phyloP scores from a whole-genome alignment of 1,140 invertebrate genomes.

The Grapholita molesta region DNA sequence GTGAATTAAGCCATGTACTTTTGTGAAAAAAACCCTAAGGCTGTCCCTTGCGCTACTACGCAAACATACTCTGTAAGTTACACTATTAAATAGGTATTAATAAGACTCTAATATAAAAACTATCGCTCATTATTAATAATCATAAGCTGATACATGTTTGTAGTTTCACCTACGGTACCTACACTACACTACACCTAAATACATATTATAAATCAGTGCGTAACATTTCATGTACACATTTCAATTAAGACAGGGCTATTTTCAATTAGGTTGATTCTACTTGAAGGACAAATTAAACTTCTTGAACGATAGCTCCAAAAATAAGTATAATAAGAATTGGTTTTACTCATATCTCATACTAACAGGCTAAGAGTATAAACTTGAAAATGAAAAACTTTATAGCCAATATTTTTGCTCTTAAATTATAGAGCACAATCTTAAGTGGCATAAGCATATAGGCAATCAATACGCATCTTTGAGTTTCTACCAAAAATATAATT shows the following conservation, averaged over 20 bases:
- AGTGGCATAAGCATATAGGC: no score
- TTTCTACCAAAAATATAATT: no score
- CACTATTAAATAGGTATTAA: slow-evolving; percentile 18
- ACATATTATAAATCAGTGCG: slow-evolving; percentile 52
- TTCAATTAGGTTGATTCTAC: background rate
- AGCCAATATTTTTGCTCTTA: no score
- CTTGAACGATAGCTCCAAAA: no score
- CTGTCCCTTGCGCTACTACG: background rate
- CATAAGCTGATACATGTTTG: slow-evolving; percentile 57
- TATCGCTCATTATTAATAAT: slow-evolving; percentile 55
- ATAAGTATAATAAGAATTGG: no score
- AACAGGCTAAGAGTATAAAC: no score
- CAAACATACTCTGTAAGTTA: background rate
- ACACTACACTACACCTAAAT: slow-evolving; percentile 55
- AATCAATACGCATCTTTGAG: no score
- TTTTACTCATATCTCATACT: no score
- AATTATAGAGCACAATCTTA: no score
- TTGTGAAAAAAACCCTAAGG: background rate
- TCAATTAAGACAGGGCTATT: background rate
- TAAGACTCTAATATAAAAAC: slow-evolving; percentile 67
- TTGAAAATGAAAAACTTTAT: no score
- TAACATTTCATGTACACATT: background rate
- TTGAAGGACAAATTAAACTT: no score
- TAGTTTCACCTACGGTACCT: slow-evolving; percentile 42
- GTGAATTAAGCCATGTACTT: background rate